Base-by-base conservation (phyloP, 2,797 vertebrate species). In the Hapalemur alaotrensis region DNA sequence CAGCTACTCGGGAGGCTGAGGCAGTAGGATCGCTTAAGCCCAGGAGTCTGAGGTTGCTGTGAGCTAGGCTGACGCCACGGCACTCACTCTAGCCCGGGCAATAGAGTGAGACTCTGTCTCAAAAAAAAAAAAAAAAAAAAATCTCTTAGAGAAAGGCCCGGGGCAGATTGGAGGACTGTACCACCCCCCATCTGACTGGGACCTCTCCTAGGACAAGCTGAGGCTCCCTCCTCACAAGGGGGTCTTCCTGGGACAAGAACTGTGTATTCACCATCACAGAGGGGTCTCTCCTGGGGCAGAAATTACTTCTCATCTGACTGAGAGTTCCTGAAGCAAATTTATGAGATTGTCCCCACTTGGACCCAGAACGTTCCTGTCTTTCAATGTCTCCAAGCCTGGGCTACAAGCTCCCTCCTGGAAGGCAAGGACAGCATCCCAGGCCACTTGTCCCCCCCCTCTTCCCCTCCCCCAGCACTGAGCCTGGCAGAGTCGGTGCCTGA, bases 171-270 rank as follows among this genome's bases (percentile, higher is more conserved):
- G 4, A 82, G 13, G 17, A 20, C 41, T 38, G 12, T 54, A 20
- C 48, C 32, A 35, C 6, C 30, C 4, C 5, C 2, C 5, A 38
- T 35, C 43, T 0, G 0, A 65, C 30, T 32, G 48, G 17, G 46
- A n/a, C 7, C 17, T 46, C 30, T 48, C 69, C 46, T n/a, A 7
- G 69, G 67, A 93, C n/a, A 52, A 52, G 23, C 30, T 1, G 28
- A 75, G 35, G 13, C 7, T 90, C 35, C 59, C 41, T 48, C 65
- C 25, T 52, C 32, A 81, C 43, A 79, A 43, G 15, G 35, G 8
- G 8, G 13, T 57, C n/a, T 78, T 94, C 59, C 28, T 61, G 38
- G 14, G 52, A 65, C 0, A 46, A 50, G 35, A 48, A 17, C 18
- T 50, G 20, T 22, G 25, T 23, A 13, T 57, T 50, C 25, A 20